These are phyloP conservation scores for Busseola fusca DNA, from an alignment of 2,888 invertebrate species.

Conservation along the genomic window DNA sequence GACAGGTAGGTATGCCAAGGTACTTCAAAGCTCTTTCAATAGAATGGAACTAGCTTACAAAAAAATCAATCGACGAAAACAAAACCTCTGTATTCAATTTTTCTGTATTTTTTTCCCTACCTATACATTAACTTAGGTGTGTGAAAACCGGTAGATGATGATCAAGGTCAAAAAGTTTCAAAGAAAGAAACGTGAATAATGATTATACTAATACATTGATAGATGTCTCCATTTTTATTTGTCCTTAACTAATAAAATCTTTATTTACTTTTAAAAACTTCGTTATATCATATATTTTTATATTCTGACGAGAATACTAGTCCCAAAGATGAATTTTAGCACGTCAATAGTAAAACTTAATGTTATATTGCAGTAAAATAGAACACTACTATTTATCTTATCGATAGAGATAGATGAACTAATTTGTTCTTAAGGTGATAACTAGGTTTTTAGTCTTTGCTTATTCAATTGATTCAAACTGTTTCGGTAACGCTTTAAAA, in stretches of 20 bases:
- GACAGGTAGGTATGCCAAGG: background rate
- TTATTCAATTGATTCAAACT: background rate
- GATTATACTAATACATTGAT: slow-evolving; percentile 19
- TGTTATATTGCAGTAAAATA: slow-evolving; percentile 40
- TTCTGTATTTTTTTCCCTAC: background rate
- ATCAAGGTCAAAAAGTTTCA: slow-evolving; percentile 2
- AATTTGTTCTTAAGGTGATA: background rate
- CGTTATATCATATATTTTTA: slow-evolving; percentile 14
- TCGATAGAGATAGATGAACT: slow-evolving; percentile 11
- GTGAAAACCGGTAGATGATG: background rate
- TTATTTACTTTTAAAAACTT: slow-evolving; percentile 10
- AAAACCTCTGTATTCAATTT: background rate
- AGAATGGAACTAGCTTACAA: background rate
- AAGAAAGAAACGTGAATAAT: slow-evolving; percentile 7
- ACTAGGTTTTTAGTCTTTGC: background rate
- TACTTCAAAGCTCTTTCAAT: background rate
- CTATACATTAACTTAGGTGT: background rate
- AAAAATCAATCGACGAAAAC: background rate
- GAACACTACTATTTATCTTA: slow-evolving; percentile 14
- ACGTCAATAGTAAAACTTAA: slow-evolving; percentile 30
- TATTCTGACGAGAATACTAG: slow-evolving; percentile 10
- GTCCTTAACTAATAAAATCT: slow-evolving; percentile 36
- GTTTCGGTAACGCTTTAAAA: background rate
- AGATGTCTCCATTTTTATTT: background rate
- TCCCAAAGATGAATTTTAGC: slow-evolving; percentile 13